Conservation (phyloP, 2,797 vertebrate species). For the Anguilla megastoma region DNA sequence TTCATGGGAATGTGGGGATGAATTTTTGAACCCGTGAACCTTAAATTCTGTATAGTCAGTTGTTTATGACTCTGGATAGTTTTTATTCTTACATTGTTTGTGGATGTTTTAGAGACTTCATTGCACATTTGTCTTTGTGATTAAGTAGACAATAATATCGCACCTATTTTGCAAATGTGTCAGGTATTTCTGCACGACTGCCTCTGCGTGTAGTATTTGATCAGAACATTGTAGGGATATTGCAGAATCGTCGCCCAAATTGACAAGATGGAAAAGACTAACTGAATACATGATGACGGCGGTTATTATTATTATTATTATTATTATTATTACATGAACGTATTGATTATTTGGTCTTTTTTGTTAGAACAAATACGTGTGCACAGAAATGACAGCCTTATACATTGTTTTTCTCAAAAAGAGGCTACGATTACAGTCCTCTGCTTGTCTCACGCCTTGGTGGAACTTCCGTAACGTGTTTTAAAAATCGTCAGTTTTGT, state of each 20-base stretch:
- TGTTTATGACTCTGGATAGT: neutral
- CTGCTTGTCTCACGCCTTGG: neutral
- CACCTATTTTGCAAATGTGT: neutral
- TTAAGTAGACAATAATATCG: neutral
- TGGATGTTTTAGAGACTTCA: neutral
- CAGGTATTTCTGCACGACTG: neutral
- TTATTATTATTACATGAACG: too few relatives aligned
- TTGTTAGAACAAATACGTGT: neutral
- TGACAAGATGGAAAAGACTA: neutral
- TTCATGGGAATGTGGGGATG: neutral
- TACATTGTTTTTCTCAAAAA: neutral
- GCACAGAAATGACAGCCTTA: neutral
- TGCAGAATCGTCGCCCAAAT: neutral
- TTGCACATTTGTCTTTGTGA: neutral
- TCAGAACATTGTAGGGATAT: neutral
- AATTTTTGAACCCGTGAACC: neutral
- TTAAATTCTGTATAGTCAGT: neutral
- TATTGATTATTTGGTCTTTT: neutral
- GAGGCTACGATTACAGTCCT: neutral
- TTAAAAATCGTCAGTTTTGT: constrained; percentile 4
- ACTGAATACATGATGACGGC: neutral
- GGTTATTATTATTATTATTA: neutral
- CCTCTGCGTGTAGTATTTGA: neutral
- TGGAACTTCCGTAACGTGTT: neutral
- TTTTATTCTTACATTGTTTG: neutral